Evolutionary conservation across 30 jellyfish, hydroid and myxozoan genomes (phyloP).

Genomic region (Aurelia sp.): DNA sequence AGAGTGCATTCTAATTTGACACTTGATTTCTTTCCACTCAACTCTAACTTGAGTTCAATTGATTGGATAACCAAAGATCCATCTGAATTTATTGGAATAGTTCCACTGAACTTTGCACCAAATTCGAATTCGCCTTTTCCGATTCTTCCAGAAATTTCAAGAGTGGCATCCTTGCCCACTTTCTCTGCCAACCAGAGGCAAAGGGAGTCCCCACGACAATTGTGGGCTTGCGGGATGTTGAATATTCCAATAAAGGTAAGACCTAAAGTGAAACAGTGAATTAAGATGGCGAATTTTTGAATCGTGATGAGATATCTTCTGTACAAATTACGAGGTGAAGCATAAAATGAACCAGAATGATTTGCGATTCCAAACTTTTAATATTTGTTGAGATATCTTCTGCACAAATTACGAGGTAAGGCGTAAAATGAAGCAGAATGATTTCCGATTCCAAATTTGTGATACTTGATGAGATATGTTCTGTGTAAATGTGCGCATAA

Average conservation of each 20-base stretch:
- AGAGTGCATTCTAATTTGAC: slow-evolving; percentile 42
- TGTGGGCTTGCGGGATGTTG: slow-evolving; percentile 62
- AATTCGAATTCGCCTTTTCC: slow-evolving; percentile 27
- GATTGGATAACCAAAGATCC: slow-evolving; percentile 41
- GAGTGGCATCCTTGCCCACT: slow-evolving; percentile 56
- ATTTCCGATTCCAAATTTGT: too few relatives aligned
- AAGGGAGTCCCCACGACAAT: slow-evolving; percentile 68
- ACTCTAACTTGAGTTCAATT: slow-evolving; percentile 10
- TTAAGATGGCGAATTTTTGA: too few relatives aligned
- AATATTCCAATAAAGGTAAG: slow-evolving; percentile 38
- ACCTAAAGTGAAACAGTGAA: slow-evolving; percentile 26
- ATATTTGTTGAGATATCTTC: too few relatives aligned
- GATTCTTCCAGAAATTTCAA: slow-evolving; percentile 54
- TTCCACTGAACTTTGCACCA: slow-evolving; percentile 51
- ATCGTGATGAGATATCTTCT: too few relatives aligned
- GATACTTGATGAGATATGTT: too few relatives aligned
- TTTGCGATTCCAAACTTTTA: too few relatives aligned
- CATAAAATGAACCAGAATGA: too few relatives aligned
- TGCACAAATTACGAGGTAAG: too few relatives aligned
- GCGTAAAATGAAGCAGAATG: too few relatives aligned
- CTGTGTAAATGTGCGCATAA: too few relatives aligned
- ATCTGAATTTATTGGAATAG: slow-evolving; percentile 25
- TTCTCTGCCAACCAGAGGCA: slow-evolving; percentile 61
- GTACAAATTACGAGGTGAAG: too few relatives aligned
- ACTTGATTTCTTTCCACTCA: slow-evolving; percentile 61